Percentiles rank a stretch among this genome's conserved stretches.
Conservation (phyloP, 2,888 invertebrate genomes). For the Hemaris fuciformis region DNA sequence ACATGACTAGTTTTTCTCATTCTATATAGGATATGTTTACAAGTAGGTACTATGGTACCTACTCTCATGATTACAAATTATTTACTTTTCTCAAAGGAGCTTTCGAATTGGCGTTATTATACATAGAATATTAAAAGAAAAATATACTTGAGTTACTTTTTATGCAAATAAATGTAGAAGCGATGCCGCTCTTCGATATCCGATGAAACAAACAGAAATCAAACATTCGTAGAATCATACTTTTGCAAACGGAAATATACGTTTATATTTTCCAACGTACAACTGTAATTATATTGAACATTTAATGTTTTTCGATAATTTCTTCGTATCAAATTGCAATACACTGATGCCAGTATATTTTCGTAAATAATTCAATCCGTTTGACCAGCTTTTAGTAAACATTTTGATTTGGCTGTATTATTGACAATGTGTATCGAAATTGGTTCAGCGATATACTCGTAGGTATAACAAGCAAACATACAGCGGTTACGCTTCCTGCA, state of each 20-base stretch:
- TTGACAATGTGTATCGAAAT: background rate
- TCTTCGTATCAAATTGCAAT: background rate
- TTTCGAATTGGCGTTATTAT: background rate
- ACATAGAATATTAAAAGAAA: background rate
- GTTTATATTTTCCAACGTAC: background rate
- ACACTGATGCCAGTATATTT: background rate
- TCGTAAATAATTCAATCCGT: background rate
- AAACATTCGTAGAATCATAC: background rate
- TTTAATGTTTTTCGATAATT: background rate
- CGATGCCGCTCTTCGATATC: background rate
- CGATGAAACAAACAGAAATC: background rate
- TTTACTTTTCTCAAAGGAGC: no score
- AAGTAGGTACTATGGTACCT: no score
- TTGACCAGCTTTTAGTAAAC: background rate
- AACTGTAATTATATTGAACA: background rate
- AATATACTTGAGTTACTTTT: background rate
- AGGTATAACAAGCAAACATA: no score
- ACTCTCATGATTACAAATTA: no score
- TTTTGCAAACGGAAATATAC: background rate
- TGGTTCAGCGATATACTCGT: no score
- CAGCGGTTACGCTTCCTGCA: no score
- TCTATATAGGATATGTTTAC: no score
- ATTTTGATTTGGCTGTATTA: no score
- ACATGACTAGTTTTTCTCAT: no score
- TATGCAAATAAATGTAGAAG: background rate